Conservation (phyloP, 2,113 vertebrate species). For the Nesoenas mayeri region DNA sequence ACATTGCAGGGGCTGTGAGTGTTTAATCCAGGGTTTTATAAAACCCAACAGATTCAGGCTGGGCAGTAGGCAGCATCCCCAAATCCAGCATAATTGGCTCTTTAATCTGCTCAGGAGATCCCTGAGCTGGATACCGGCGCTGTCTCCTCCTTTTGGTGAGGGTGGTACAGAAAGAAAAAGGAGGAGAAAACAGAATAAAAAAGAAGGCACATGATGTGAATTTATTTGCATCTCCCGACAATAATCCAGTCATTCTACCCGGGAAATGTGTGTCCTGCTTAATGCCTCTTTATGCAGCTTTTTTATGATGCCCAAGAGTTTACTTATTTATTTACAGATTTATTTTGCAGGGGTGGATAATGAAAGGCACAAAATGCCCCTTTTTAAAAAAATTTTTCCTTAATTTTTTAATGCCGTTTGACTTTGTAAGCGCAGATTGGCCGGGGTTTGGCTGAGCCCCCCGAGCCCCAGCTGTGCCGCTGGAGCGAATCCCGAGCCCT, state of each 20-base stretch:
- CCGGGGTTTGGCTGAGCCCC: not conserved
- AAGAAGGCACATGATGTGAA: constrained; percentile 15
- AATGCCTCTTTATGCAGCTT: not conserved
- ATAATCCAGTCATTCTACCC: constrained; percentile 18
- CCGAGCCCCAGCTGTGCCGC: not conserved
- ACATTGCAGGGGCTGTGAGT: not conserved
- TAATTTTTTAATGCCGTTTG: not conserved
- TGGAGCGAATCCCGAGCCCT: not conserved
- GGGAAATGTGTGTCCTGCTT: not conserved
- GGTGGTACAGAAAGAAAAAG: not conserved
- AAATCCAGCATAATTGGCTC: not conserved
- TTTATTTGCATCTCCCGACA: constrained; percentile 55
- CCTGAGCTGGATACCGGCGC: not conserved
- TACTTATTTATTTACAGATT: not conserved
- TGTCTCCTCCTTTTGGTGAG: not conserved
- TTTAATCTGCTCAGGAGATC: not conserved
- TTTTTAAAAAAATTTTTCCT: not conserved
- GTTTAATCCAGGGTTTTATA: not conserved
- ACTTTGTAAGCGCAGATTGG: not conserved
- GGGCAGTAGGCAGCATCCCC: not conserved
- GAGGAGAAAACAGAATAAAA: not conserved
- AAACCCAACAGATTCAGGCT: not conserved
- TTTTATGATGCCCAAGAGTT: not conserved
- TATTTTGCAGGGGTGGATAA: not conserved
- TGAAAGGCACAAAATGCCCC: not conserved